Percentiles rank a stretch among this genome's conserved stretches.
These are phyloP conservation scores for Ophthalmotilapia sp. DNA, from an alignment of 2,113 vertebrate genomes.

Conservation along the genomic window DNA sequence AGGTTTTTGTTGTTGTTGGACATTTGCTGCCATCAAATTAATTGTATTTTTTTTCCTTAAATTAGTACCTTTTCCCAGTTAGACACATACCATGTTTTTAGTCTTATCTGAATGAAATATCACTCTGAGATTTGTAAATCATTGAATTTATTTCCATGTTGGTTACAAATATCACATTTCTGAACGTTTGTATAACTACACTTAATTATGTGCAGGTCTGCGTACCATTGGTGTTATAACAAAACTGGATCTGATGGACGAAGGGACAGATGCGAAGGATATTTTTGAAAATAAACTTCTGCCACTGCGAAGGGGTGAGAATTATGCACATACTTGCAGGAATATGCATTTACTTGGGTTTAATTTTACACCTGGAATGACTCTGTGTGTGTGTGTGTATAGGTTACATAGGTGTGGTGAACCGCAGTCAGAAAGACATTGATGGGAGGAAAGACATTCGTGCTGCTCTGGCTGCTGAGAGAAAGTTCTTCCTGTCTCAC, in stretches of 20 bases:
- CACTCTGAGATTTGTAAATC: background rate
- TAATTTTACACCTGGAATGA: background rate
- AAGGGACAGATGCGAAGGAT: conserved; percentile 90
- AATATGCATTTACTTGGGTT: background rate
- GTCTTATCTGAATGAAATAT: background rate
- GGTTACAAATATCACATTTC: background rate
- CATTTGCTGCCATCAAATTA: background rate
- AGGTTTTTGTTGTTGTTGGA: background rate
- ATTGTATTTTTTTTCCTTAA: background rate
- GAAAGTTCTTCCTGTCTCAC: conserved; percentile 96
- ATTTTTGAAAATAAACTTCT: conserved; percentile 94
- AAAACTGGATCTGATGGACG: conserved; percentile 95
- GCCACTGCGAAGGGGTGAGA: conserved; percentile 85
- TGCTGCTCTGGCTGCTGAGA: conserved; percentile 83
- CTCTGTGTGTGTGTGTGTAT: background rate
- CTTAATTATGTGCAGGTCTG: conserved; percentile 70
- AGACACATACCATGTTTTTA: background rate
- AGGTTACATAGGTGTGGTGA: conserved; percentile 96
- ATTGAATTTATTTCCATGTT: background rate
- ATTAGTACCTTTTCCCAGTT: background rate
- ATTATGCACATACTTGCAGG: background rate
- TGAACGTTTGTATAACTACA: background rate
- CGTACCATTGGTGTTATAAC: conserved; percentile 95
- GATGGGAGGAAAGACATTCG: conserved; percentile 94
- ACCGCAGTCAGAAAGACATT: conserved; percentile 97